Percentiles rank a stretch among this genome's conserved stretches.
Conservation (phyloP, 2,888 invertebrate genomes). For the Pyrochroa serraticornis region DNA sequence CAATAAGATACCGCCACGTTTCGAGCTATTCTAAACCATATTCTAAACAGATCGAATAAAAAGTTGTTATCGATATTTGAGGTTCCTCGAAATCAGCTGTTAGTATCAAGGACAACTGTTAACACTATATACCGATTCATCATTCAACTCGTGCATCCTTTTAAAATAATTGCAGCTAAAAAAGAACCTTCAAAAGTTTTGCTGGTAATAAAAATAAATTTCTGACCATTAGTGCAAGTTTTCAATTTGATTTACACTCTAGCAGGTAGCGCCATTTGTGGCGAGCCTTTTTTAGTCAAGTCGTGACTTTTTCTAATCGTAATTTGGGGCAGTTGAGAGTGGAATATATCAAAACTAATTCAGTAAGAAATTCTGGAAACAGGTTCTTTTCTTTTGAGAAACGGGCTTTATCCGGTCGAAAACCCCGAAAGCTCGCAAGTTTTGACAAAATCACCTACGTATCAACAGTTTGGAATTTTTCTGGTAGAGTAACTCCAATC, state of each 20-base stretch:
- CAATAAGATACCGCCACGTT: no score
- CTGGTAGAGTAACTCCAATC: slow-evolving; percentile 19
- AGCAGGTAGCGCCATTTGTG: no score
- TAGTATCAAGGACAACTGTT: slow-evolving; percentile 38
- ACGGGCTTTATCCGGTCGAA: slow-evolving; percentile 21
- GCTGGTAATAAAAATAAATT: not conserved
- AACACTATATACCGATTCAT: not conserved
- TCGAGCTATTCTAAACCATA: not conserved
- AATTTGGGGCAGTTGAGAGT: no score
- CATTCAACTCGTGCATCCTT: no score
- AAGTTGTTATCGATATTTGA: slow-evolving; percentile 3
- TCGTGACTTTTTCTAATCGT: no score
- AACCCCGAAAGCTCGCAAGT: slow-evolving; percentile 12
- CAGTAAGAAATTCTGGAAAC: slow-evolving; percentile 22
- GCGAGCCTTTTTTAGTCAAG: no score
- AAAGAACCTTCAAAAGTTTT: not conserved
- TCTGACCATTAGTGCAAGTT: not conserved
- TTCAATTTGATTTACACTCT: not conserved
- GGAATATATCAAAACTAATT: slow-evolving; percentile 3
- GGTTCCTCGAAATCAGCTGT: slow-evolving; percentile 34
- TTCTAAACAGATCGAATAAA: not conserved
- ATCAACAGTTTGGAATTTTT: slow-evolving; percentile 17
- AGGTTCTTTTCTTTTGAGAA: slow-evolving; percentile 16
- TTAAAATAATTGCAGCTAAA: no score
- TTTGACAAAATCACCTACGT: slow-evolving; percentile 3